phyloP scores from a whole-genome alignment of 2,888 invertebrate species.

The Lamellibrachia satsuma region DNA sequence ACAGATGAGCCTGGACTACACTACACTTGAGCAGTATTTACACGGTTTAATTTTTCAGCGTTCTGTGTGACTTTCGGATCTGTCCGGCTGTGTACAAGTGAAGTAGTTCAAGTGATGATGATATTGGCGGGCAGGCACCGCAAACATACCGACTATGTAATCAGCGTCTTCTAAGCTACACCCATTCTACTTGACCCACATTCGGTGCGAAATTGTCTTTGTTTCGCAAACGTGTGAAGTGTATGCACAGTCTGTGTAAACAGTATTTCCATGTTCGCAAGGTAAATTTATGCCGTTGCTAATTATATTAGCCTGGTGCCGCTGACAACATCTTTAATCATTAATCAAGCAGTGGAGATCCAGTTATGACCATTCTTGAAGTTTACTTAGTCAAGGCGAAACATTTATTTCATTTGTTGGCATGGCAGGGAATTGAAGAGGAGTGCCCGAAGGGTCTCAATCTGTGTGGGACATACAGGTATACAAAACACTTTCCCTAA shows the following conservation, averaged over 20 bases:
- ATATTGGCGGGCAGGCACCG: neutral
- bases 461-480: neutral
- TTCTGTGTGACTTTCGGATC: conserved; percentile 3
- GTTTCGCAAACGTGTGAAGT: conserved; percentile 4
- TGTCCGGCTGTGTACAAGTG: neutral
- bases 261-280: neutral
- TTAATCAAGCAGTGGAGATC: conserved; percentile 6
- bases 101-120: conserved; percentile 17
- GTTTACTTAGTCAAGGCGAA: neutral
- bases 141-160: neutral
- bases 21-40: neutral
- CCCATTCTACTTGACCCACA: conserved; percentile 2
- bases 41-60: neutral
- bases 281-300: conserved; percentile 4
- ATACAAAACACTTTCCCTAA: neutral
- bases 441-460: neutral
- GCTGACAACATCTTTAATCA: conserved; percentile 5
- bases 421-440: neutral
- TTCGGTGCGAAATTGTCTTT: conserved; percentile 5
- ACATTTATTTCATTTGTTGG: conserved; percentile 3
- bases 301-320: neutral
- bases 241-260: neutral
- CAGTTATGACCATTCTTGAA: neutral
- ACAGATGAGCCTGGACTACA: neutral
- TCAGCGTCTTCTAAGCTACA: neutral